A percentile compares a stretch with the other conserved stretches of the same genome.
Evolutionary conservation across 2,797 vertebrate species (phyloP).

Genomic region (Ctenosaura bakeri): DNA sequence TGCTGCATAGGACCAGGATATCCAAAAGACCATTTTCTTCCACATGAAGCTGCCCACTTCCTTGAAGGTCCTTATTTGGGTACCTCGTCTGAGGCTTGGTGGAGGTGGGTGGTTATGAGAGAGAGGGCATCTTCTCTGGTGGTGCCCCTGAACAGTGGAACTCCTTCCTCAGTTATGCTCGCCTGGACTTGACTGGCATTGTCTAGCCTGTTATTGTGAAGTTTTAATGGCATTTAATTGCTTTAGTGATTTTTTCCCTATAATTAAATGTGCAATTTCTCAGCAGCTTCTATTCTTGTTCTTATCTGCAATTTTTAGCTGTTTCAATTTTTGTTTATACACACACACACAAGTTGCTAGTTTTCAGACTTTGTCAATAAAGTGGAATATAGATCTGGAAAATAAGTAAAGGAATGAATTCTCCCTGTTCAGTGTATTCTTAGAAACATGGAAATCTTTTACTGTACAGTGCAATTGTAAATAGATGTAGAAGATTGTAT

Average conservation of each 20-base stretch:
- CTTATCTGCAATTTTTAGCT: neutral
- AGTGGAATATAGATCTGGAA: no score
- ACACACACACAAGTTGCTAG: no score
- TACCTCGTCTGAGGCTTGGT: neutral
- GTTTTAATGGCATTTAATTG: neutral
- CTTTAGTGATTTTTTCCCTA: neutral
- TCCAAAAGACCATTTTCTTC: no score
- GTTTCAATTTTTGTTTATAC: neutral
- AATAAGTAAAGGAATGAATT: slow-evolving; percentile 1
- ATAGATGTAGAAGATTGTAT: neutral
- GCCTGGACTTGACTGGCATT: neutral
- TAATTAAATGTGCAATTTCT: neutral
- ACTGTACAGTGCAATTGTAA: neutral
- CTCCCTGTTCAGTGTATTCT: neutral
- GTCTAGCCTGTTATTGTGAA: neutral
- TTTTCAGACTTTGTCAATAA: no score
- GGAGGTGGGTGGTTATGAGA: neutral
- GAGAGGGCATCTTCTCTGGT: neutral
- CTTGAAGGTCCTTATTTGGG: neutral
- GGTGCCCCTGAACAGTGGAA: neutral
- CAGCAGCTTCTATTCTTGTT: neutral
- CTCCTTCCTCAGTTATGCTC: neutral
- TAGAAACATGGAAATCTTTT: neutral
- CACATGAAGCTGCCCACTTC: no score
- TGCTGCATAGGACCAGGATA: no score